phyloP scores from a whole-genome alignment of 2,888 invertebrate genomes.

The Spodoptera littoralis region DNA sequence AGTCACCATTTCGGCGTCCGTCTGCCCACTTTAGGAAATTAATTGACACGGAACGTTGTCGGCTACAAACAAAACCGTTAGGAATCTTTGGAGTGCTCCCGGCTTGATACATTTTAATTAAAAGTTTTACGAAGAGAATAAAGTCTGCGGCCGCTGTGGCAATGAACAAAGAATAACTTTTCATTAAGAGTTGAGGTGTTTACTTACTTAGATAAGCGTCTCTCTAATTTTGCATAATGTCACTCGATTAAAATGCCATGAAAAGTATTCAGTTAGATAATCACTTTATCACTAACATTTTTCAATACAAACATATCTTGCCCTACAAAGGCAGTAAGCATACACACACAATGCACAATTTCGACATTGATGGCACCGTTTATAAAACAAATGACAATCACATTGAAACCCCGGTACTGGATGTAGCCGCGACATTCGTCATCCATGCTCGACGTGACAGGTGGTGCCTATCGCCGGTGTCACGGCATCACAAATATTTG shows the following conservation, averaged over 20 bases:
- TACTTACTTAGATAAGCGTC: constrained; percentile 58
- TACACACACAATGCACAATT: neutral
- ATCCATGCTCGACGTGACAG: constrained; percentile 30
- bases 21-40: constrained; percentile 83
- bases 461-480: constrained; percentile 41
- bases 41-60: constrained; percentile 81
- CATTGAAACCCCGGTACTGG: constrained; percentile 17
- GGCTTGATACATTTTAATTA: constrained; percentile 85
- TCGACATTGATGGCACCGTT: constrained; percentile 5
- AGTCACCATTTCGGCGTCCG: constrained; percentile 73
- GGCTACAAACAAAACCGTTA: constrained; percentile 77
- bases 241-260: constrained; percentile 7
- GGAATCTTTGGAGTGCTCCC: constrained; percentile 74
- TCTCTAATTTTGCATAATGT: constrained; percentile 56
- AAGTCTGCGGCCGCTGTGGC: constrained; percentile 70
- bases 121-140: constrained; percentile 79
- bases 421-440: constrained; percentile 16
- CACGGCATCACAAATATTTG: constrained; percentile 46
- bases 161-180: constrained; percentile 73
- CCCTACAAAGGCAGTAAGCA: neutral
- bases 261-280: constrained; percentile 1
- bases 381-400: constrained; percentile 9
- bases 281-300: neutral
- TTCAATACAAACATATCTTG: neutral
- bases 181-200: constrained; percentile 60